Base-by-base conservation (phyloP, 2,113 vertebrate genomes). In the Nannospalax galili region DNA sequence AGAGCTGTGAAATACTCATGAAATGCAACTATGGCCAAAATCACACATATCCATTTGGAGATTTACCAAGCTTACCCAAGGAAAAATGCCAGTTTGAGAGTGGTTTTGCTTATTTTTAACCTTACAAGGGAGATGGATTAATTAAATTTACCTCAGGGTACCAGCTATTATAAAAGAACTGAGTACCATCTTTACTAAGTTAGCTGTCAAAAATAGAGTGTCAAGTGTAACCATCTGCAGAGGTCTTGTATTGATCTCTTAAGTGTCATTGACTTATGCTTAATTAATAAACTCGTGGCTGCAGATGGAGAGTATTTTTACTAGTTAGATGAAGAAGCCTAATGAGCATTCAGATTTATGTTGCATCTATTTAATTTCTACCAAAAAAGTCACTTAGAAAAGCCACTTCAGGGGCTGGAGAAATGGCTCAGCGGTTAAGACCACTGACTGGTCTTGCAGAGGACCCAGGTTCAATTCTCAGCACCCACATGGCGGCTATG, bases 31-130 rank as follows among this genome's bases (percentile, higher is more conserved):
- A 35, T 40, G 45, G 85, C 65, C 72, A 79, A 22, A 37, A 22
- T 90, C 52, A 4, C 4, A 11, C 40, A 52, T 88, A 94, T 95
- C 65, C 20, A 22, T 70, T 80, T 52, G 65, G 35, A 62, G 35
- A 45, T 42, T 84, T 79, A 48, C 56, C 79, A 67, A 85, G 20
- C 56, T 86, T 56, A 56, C 64, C 77, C 65, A 80, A 84, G 75
- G 32, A 90, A 37, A 24, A 19, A 58, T 56, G 94, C 37, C 86
- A 60, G 20, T 62, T 88, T 81, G 89, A 40, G 22, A 56, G 11
- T 69, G 78, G 67, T 48, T n/a, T n/a, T 91, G 30, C 82, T 88
- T 92, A 62, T 85, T 91, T 96, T 84, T 84, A 92, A 82, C 82
- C 75, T 90, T 89, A 28, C 64, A 64, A 80, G n/a, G 72, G 67